Conservation (phyloP, 2,888 invertebrate species). For the Gnatocerus cornutus region DNA sequence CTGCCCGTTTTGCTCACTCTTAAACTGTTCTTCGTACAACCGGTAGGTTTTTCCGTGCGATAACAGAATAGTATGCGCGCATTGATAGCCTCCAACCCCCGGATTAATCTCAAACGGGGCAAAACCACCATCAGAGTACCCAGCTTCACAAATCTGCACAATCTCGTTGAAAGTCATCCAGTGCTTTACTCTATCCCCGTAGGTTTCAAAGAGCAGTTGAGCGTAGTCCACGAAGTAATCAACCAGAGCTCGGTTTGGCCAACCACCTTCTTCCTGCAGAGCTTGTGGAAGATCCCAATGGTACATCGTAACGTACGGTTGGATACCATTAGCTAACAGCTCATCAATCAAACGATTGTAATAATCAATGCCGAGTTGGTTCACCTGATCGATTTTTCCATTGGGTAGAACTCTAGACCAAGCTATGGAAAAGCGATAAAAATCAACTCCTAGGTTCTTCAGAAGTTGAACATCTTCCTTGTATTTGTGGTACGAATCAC, state of each 20-base stretch:
- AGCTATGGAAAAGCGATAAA: constrained; percentile 78
- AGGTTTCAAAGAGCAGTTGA: constrained; percentile 66
- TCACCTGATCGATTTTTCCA: constrained; percentile 77
- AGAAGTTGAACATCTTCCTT: constrained; percentile 76
- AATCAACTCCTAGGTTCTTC: constrained; percentile 73
- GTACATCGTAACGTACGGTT: constrained; percentile 69
- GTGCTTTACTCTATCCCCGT: constrained; percentile 65
- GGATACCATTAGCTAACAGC: constrained; percentile 76
- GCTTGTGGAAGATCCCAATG: constrained; percentile 65
- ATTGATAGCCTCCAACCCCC: constrained; percentile 76
- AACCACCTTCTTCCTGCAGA: constrained; percentile 72
- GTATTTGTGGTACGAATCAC: constrained; percentile 79
- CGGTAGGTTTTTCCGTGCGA: constrained; percentile 79
- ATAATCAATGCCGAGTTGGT: constrained; percentile 81
- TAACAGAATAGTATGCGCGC: constrained; percentile 77
- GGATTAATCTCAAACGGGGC: constrained; percentile 69
- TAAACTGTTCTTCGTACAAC: constrained; percentile 76
- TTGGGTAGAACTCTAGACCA: constrained; percentile 81
- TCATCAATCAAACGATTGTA: constrained; percentile 84
- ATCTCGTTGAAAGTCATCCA: constrained; percentile 75
- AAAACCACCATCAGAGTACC: constrained; percentile 54
- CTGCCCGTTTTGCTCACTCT: constrained; percentile 59
- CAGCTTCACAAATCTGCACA: constrained; percentile 58
- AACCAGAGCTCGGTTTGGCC: constrained; percentile 74
- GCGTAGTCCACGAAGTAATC: constrained; percentile 76